Percentiles rank a stretch among this genome's conserved stretches.
These are phyloP conservation scores for Petrophora chlorosata DNA, from an alignment of 2,888 invertebrate genomes.

Conservation along the genomic window DNA sequence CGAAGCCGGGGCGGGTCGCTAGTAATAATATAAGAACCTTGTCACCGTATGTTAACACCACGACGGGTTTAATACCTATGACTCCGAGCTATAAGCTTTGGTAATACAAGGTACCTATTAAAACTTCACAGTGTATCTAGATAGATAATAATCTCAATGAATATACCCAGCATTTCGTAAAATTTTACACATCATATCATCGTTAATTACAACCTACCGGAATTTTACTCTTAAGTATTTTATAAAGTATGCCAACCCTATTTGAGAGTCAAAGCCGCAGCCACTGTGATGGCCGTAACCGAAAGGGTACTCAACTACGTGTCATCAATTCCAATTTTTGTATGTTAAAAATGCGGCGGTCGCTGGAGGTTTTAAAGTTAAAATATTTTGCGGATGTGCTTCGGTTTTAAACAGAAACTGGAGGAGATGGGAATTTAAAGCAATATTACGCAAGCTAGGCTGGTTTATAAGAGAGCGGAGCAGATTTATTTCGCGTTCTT, in stretches of 20 bases:
- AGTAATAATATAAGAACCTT: too few relatives aligned
- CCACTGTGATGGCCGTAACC: neutral
- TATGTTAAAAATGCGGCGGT: constrained; percentile 23
- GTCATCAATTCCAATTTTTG: constrained; percentile 35
- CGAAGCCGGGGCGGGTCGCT: too few relatives aligned
- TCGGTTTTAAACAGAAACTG: constrained; percentile 17
- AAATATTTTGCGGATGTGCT: constrained; percentile 33
- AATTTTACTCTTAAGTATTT: too few relatives aligned
- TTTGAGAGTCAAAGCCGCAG: constrained; percentile 6
- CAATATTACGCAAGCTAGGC: constrained; percentile 1
- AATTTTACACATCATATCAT: too few relatives aligned
- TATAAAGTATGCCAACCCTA: constrained; percentile 4
- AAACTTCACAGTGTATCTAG: too few relatives aligned
- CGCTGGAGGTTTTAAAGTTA: constrained; percentile 22
- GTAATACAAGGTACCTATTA: too few relatives aligned
- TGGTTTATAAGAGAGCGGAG: neutral
- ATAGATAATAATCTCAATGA: too few relatives aligned
- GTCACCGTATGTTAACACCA: too few relatives aligned
- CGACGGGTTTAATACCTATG: too few relatives aligned
- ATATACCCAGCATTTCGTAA: too few relatives aligned
- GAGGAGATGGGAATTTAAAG: constrained; percentile 12
- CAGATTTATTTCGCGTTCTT: neutral
- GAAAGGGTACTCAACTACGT: constrained; percentile 15
- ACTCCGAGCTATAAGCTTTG: too few relatives aligned
- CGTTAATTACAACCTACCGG: too few relatives aligned